These are phyloP conservation scores for Psittacara wagleri DNA, from an alignment of 2,113 vertebrate genomes.

Conservation along the genomic window DNA sequence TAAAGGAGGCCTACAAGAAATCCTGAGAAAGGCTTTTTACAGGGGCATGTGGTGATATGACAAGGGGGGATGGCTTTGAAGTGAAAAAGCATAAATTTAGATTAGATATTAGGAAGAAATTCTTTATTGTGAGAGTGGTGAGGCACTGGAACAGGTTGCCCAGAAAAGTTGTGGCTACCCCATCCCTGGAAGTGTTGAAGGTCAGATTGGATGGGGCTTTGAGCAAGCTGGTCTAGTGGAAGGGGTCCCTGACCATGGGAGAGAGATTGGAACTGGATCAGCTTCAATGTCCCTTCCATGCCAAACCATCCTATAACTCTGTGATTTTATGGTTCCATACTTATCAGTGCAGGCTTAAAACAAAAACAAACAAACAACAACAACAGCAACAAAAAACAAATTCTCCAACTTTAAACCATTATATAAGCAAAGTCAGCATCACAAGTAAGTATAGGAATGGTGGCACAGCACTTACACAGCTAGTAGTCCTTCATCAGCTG, in stretches of 20 bases:
- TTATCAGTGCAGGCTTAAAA: neutral
- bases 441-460: neutral
- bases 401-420: neutral
- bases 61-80: neutral
- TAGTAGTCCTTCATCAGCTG: neutral
- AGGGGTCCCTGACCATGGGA: neutral
- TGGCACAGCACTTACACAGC: neutral
- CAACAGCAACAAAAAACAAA: neutral
- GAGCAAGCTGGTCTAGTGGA: neutral
- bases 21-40: neutral
- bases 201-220: neutral
- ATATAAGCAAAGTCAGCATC: neutral
- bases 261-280: neutral
- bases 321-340: neutral
- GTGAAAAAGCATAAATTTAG: neutral
- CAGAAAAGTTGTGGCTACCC: neutral
- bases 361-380: neutral
- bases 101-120: neutral
- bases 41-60: neutral
- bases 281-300: neutral
- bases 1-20: neutral
- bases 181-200: neutral
- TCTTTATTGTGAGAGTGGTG: neutral
- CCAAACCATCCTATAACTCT: neutral
- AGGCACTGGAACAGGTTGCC: neutral